These are phyloP conservation scores for Lampris incognitus DNA, from an alignment of 2,113 vertebrate genomes.

Conservation along the genomic window DNA sequence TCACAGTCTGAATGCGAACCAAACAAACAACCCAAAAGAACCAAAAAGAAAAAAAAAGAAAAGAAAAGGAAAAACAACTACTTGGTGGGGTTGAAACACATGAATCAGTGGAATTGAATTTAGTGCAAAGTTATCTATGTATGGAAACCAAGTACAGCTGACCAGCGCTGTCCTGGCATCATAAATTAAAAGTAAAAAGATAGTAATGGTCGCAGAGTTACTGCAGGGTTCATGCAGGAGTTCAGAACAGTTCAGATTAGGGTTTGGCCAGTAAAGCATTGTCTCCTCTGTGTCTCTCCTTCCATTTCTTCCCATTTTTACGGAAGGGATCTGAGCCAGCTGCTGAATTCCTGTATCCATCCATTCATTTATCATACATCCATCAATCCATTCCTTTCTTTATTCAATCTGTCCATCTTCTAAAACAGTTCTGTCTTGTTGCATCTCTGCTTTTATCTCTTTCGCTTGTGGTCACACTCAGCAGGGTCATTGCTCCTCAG, in stretches of 20 bases:
- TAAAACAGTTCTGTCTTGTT: conserved; percentile 22
- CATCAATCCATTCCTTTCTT: conserved; percentile 18
- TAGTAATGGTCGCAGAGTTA: conserved; percentile 40
- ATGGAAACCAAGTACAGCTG: conserved; percentile 77
- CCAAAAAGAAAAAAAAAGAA: neutral
- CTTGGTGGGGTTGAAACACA: conserved; percentile 30
- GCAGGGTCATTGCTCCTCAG: conserved; percentile 45
- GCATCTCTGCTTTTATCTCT: conserved; percentile 26
- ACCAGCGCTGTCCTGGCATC: conserved; percentile 80
- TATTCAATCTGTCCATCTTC: neutral
- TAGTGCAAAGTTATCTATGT: conserved; percentile 77
- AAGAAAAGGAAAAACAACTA: too few relatives aligned
- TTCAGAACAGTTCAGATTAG: conserved; percentile 38
- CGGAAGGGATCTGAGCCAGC: conserved; percentile 24
- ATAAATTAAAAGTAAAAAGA: conserved; percentile 69
- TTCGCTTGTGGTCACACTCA: conserved; percentile 35
- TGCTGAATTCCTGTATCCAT: conserved; percentile 16
- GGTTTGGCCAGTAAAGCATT: conserved; percentile 29
- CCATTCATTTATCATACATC: conserved; percentile 21
- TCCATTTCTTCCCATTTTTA: conserved; percentile 24
- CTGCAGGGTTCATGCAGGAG: conserved; percentile 45
- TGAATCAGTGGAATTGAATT: conserved; percentile 58
- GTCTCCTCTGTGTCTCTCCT: conserved; percentile 28
- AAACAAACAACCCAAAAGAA: conserved; percentile 41
- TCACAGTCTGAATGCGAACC: conserved; percentile 26